Base-by-base conservation (phyloP, 1,140 invertebrate genomes). In the Nephila pilipes region DNA sequence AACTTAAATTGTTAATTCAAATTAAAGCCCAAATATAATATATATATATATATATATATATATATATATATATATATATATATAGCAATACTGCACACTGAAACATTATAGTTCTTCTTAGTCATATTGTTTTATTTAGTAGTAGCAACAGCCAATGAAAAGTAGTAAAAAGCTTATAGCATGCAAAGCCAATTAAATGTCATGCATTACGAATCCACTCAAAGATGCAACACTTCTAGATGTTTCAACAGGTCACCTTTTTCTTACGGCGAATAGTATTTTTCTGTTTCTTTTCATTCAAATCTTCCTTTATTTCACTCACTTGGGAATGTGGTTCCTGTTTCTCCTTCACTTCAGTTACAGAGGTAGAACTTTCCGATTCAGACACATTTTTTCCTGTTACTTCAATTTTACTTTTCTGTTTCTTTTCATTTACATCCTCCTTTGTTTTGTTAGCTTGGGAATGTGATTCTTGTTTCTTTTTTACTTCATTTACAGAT, bases 261-360 rank as follows among this genome's bases (percentile, higher is more conserved):
- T 83, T 83, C 69, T 75, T 75, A 18, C 32, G 69, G 81, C 81
- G 81, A 83, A 83, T 83, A 25, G 29, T 55, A 83, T 83, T 83
- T 83, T 83, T 83, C 54, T 38, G 54, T 46, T 57, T 83, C 81
- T 83, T 83, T 46, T 46, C 46, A 46, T 46, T 46, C 46, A 46
- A 46, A 46, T 46, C 46, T 46, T 46, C 46, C 12, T 46, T 46
- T 55, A 3, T 32, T 14, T 83, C 81, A 83, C 36, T 25, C 16
- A 16, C 46, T 29, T 83, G 14, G 46, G 81, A 55, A 83, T 57
- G 46, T 57, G 54, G 1, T 12, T 83, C 46, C 8, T 18, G 14
- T 55, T 55, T 83, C 25, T 55, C 58, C 22, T 60, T 60, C 20
- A 60, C 29, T 32, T 75, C 69, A 4, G 18, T 36, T 14, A 75